A percentile compares a stretch with the other conserved stretches of the same genome.
These are phyloP conservation scores for Platycheirus rosarum DNA, from an alignment of 2,888 invertebrate genomes.

Conservation along the genomic window DNA sequence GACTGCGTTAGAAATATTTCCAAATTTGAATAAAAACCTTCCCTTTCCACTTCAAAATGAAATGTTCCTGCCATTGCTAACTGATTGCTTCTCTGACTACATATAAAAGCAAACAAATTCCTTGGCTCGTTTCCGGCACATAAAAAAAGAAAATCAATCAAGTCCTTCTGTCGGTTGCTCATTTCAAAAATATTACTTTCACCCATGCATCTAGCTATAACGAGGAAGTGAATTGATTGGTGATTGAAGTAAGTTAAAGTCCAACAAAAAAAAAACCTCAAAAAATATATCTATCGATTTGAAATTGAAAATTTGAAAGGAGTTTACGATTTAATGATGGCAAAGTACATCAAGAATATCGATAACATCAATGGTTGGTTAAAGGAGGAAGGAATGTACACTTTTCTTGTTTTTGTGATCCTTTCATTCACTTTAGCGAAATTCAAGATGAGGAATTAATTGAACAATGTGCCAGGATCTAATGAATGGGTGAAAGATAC, in stretches of 20 bases:
- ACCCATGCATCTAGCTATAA: slow-evolving; percentile 19
- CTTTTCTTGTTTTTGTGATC: too few species aligned
- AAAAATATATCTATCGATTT: slow-evolving; percentile 15
- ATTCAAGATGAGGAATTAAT: slow-evolving; percentile 20
- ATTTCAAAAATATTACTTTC: slow-evolving; percentile 50
- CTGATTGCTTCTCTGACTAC: slow-evolving; percentile 43
- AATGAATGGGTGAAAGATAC: background rate
- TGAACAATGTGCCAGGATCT: background rate
- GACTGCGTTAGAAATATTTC: background rate
- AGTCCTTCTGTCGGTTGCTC: slow-evolving; percentile 49
- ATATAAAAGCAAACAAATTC: slow-evolving; percentile 42
- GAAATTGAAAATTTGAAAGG: slow-evolving; percentile 10
- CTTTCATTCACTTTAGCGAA: slow-evolving; percentile 1
- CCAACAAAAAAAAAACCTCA: background rate
- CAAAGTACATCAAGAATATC: slow-evolving; percentile 17
- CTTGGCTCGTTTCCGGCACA: slow-evolving; percentile 41
- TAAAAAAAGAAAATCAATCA: slow-evolving; percentile 54
- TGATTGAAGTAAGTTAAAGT: slow-evolving; percentile 24
- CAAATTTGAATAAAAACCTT: slow-evolving; percentile 5
- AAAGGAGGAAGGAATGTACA: background rate
- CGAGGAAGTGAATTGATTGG: slow-evolving; percentile 51
- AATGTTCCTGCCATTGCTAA: slow-evolving; percentile 30
- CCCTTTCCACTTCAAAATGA: slow-evolving; percentile 1
- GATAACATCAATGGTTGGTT: slow-evolving; percentile 16
- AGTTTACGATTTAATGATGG: background rate